Percentiles rank a stretch among this genome's conserved stretches.
phyloP scores from a whole-genome alignment of 1,140 invertebrate genomes.

The Luehdorfia chinensis region DNA sequence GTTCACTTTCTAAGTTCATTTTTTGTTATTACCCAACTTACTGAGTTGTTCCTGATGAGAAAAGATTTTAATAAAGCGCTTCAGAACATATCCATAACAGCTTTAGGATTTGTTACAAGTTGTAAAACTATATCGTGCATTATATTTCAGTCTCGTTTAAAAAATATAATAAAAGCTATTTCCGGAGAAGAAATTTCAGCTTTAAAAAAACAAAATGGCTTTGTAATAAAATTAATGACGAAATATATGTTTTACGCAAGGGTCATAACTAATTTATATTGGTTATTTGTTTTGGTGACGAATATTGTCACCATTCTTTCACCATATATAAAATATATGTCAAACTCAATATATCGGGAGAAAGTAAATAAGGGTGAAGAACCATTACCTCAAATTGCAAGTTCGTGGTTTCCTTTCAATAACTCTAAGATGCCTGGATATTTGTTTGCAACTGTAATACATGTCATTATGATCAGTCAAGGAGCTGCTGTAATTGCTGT shows the following conservation, averaged over 20 bases:
- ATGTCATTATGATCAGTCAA: constrained; percentile 32
- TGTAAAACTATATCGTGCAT: constrained; percentile 33
- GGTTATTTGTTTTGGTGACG: constrained; percentile 37
- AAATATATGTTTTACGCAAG: constrained; percentile 42
- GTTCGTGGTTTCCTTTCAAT: constrained; percentile 58
- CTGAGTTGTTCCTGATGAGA: constrained; percentile 41
- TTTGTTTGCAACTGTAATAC: constrained; percentile 25
- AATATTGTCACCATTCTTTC: constrained; percentile 26
- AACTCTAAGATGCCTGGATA: constrained; percentile 43
- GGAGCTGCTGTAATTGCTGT: constrained; percentile 36
- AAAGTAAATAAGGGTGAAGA: constrained; percentile 32
- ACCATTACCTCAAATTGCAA: constrained; percentile 43
- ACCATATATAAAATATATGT: constrained; percentile 40
- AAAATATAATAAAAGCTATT: constrained; percentile 20
- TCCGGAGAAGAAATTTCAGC: constrained; percentile 28
- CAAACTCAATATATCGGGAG: constrained; percentile 28
- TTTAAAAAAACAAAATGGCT: constrained; percentile 21
- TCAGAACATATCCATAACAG: constrained; percentile 42
- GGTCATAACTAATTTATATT: constrained; percentile 41
- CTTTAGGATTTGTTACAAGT: constrained; percentile 32
- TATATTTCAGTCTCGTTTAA: constrained; percentile 16
- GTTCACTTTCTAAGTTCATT: constrained; percentile 32
- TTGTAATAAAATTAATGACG: constrained; percentile 24
- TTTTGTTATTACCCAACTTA: constrained; percentile 41
- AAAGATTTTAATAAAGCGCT: constrained; percentile 42